A percentile compares a stretch with the other conserved stretches of the same genome.
Conservation (phyloP, 2,888 invertebrate genomes). For the Dysmachus trigonus region DNA sequence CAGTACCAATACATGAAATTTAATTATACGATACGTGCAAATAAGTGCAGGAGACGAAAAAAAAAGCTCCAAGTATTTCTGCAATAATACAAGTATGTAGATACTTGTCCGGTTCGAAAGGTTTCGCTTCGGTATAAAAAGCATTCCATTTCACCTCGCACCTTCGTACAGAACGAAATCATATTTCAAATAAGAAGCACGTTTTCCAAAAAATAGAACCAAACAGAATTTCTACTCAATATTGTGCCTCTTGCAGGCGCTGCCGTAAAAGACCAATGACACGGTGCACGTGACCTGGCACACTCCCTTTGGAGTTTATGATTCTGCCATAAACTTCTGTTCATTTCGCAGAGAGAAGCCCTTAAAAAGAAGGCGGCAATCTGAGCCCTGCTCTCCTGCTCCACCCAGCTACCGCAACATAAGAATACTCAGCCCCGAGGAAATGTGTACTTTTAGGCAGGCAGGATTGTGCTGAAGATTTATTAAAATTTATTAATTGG, state of each 20-base stretch:
- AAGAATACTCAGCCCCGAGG: background rate
- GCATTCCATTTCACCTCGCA: background rate
- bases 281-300: constrained; percentile 29
- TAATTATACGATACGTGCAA: too few relatives aligned
- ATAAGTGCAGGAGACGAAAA: too few relatives aligned
- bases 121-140: background rate
- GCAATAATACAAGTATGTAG: background rate
- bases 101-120: background rate
- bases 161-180: background rate
- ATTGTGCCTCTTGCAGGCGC: background rate
- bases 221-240: background rate
- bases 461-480: constrained; percentile 6
- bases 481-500: constrained; percentile 38
- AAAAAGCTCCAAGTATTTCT: background rate
- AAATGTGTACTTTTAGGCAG: background rate
- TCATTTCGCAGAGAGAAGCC: background rate
- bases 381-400: background rate
- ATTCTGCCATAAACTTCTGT: constrained; percentile 15
- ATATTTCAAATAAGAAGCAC: background rate
- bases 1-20: too few relatives aligned
- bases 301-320: background rate
- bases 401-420: background rate
- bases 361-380: background rate
- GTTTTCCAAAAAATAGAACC: background rate
- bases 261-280: constrained; percentile 21